A percentile compares a stretch with the other conserved stretches of the same genome.
Evolutionary conservation across 2,113 vertebrate species (phyloP).

Genomic region (Gymnocephalus cernua): DNA sequence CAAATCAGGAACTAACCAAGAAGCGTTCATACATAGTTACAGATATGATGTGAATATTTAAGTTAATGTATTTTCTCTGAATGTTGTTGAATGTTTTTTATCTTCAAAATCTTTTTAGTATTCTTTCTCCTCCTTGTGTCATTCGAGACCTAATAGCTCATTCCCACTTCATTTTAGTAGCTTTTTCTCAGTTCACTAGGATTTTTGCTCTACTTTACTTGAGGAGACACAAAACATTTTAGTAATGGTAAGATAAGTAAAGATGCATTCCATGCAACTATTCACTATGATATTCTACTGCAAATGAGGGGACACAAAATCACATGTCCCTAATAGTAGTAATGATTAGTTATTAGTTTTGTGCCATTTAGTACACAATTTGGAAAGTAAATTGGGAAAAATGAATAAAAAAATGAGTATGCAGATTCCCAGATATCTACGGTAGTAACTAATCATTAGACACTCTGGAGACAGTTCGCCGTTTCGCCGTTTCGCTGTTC

Average conservation of each 20-base stretch:
- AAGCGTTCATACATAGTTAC: not conserved
- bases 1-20: not conserved
- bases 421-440: conserved; percentile 36
- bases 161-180: not conserved
- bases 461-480: conserved; percentile 41
- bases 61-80: not conserved
- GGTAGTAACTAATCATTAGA: conserved; percentile 52
- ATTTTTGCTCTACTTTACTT: not conserved
- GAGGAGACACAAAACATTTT: conserved; percentile 1
- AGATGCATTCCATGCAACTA: not conserved
- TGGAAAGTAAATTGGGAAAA: conserved; percentile 1
- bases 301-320: conserved; percentile 13
- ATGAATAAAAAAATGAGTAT: conserved; percentile 18
- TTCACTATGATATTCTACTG: conserved; percentile 1
- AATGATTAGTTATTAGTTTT: conserved; percentile 12
- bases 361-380: conserved; percentile 34
- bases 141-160: not conserved
- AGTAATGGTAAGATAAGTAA: not conserved
- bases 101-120: not conserved
- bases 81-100: not conserved
- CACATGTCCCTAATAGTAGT: not conserved
- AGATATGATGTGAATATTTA: not conserved
- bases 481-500: too few species aligned
- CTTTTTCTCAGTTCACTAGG: not conserved
- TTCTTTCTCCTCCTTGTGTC: not conserved